Evolutionary conservation across 2,113 vertebrate species (phyloP), one percentile per base, ranked within the genome.

Genomic region (Sphaerodactylus townsendi): DNA sequence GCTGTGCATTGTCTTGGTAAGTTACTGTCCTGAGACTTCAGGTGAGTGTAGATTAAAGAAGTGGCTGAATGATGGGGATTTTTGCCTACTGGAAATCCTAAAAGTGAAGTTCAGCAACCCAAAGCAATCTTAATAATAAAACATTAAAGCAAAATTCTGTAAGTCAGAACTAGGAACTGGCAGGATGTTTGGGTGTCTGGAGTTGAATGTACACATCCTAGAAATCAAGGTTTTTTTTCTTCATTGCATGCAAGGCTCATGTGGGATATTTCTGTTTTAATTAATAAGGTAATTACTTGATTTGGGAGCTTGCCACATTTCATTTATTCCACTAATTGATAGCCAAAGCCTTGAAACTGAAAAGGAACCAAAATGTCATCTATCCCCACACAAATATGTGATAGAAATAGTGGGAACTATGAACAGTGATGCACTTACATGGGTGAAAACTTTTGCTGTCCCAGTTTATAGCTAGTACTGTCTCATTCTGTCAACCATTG

Each of bases 1-100:
- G 95, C 97, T 0, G 87, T 99, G 77, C 86, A 53, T 30, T 81
- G 53, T 82, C 94, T 99, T 72, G 98, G 98, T 99, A 83, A 97
- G 95, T 68, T 39, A 0, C 21, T 56, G 13, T 15, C 15, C 39
- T 77, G 5, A 66, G 33, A 59, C 30, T 39, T 10, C 9, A 23
- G 23, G 35, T 71, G 35, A 28, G 13, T 21, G 11, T 23, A 41
- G 64, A 50, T 74, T 44, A 30, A 28, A 62, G 25, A 62, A 23
- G 56, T 2, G 56, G 15, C 56, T 59, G 56, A 59, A 59, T 25
- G 56, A 59, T 59, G 56, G 33, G 66, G 14, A 69, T 69, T 35
- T 30, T 69, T 7, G 17, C 35, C 17, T 35, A 39, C 17, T 69
- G 68, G 23, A 69, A 69, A 69, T 3, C 14, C 33, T 35, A 15